Base-by-base conservation (phyloP, 2,888 invertebrate species). In the Drosophila buzzatii region DNA sequence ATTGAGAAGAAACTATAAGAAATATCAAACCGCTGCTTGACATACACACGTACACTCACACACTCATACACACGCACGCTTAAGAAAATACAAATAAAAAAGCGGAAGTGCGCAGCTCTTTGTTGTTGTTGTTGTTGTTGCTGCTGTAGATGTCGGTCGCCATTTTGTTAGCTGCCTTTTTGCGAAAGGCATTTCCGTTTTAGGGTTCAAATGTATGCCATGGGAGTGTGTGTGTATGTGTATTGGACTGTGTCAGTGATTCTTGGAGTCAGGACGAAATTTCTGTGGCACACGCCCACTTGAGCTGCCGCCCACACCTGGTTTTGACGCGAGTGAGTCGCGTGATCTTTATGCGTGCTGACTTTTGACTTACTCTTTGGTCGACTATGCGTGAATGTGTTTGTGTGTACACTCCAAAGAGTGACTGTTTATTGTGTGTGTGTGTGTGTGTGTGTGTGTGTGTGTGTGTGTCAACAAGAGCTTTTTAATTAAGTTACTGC, bases 401-500 rank as follows among this genome's bases (percentile, higher is more conserved):
- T 10, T 55, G 27, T 41, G 20, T 27, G 45, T 44, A 16, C 7
- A 39, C 37, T 39, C 37, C 14, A 16, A 33, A 9, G 33, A 66
- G 52, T 18, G 31, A 63, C 23, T 41, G 10, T 55, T 23, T 23
- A 10, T 39, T n/a, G 52, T 57, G 9, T 57, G 23, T 41, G 18
- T 33, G 1, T 33, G 49, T 42, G 37, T 12, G 16, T 39, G n/a
- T 55, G 39, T 39, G 39, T 53, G n/a, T 39, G 4, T 39, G 20
- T 52, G 23, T 39, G 53, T 27, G 14, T 61, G 58, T 68, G 57
- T 71, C 33, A 57, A 57, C 41, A 41, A 65, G 65, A 55, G 23
- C 75, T 55, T 75, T 83, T 83, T 88, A 89, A 88, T 89, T 89
- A 86, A 89, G 89, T 72, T 86, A 68, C 76, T 67, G 77, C 81